Evolutionary conservation across 1,140 invertebrate species (phyloP), one percentile per base, ranked within the genome.

Genomic region (Andrena cerasifolii): DNA sequence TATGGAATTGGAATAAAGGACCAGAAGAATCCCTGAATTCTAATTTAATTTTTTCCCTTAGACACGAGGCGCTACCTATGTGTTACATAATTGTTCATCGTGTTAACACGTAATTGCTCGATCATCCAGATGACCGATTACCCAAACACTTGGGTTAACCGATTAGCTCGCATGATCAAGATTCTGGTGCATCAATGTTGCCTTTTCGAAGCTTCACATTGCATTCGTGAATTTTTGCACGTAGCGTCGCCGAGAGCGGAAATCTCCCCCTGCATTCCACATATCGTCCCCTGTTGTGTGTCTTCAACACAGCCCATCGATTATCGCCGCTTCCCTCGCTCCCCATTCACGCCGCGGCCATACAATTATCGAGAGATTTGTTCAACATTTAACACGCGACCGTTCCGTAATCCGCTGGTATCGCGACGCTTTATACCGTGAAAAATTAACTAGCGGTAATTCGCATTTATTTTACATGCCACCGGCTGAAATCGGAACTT

Each of bases 371-470:
- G 67, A 43, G 66, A 56, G 61, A 56, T 83, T 67, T 66, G 77
- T 83, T 51, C 8, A 79, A 75, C 78, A 54, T 80, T 83, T 83
- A 84, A 68, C 78, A 61, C 14, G 53, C 53, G 66, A 67, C 62
- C 61, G 45, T 43, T 28, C 53, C 33, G 63, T 73, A 80, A 83
- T 83, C 74, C 56, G 1, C 18, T 59, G 28, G 40, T 26, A 43
- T 24, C 14, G 7, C 7, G 16, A 40, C 58, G 36, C 43, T 53
- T 24, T 7, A 24, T 40, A 12, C 33, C 53, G 40, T 79, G 63
- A 84, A 84, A 84, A 84, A 84, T 84, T 83, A 83, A 84, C 43
- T 59, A 31, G 71, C 56, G 56, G 49, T 84, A 83, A 83, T 83
- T 83, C 73, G 71, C 72, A 76, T 73, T 62, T 79, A 76, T 77